Base-by-base conservation (phyloP, 2,888 invertebrate genomes). In the Argyresthia albistria region DNA sequence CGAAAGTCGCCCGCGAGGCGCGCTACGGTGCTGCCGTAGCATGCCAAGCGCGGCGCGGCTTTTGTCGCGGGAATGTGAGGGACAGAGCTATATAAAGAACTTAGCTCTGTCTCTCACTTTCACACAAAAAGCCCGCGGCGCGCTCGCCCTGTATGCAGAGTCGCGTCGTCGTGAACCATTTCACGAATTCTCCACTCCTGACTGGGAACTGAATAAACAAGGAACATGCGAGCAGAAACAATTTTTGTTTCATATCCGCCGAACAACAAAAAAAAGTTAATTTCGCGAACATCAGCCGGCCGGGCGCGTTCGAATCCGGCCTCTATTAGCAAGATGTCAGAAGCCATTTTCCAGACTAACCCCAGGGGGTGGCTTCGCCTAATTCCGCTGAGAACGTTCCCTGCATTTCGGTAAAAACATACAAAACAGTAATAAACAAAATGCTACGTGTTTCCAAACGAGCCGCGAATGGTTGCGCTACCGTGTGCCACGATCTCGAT, bases 351-450 rank as follows among this genome's bases (percentile, higher is more conserved):
- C 1, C 14, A n/a, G 12, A 37, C 37, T 8, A 36, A 15, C 36
- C 4, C 12, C 11, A 10, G 14, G 8, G 11, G 25, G 36, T n/a
- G 15, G 37, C 25, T 25, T 10, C 46, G 12, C 47, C 48, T 48
- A 12, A 48, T 48, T 48, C 37, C 48, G 37, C 36, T 46, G 46
- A 46, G 25, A 46, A 37, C 15, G 48, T 14, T 14, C 36, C 45
- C 16, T 46, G 46, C 35, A 16, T 46, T 48, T 48, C 48, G 48
- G 48, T 12, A 37, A 48, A 46, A 48, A 48, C 48, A 48, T 37
- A 48, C 37, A 48, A 48, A 48, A 48, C 48, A 48, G 48, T 37
- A 48, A 48, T 48, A 48, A 48, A 48, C 48, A 48, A 48, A 25
- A 48, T 48, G 39, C 48, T 48, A 48, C 48, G 48, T 48, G 48